A percentile compares a stretch with the other conserved stretches of the same genome.
Evolutionary conservation across 2,888 invertebrate genomes (phyloP).

Genomic region (Chydorus sphaericus): DNA sequence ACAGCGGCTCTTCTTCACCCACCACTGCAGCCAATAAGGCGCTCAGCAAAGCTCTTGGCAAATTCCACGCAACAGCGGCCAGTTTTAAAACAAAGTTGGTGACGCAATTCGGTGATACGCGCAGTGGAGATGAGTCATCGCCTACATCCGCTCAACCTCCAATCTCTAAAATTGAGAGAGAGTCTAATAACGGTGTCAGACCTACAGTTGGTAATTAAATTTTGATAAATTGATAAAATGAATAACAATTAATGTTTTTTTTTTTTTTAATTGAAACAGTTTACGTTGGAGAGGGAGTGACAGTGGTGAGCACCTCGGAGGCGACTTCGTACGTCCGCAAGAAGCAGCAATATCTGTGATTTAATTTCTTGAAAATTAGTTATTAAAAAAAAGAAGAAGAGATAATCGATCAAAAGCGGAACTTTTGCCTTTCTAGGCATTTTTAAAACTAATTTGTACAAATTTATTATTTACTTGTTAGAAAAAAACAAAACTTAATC

Average conservation of each 20-base stretch:
- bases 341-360: slow-evolving; percentile 12
- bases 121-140: background rate
- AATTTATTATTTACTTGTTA: too few species aligned
- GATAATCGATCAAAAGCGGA: too few species aligned
- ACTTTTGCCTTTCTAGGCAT: too few species aligned
- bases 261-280: background rate
- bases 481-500: too few species aligned
- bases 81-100: slow-evolving; percentile 13
- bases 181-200: background rate
- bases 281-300: background rate
- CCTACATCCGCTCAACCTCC: background rate
- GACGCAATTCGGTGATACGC: slow-evolving; percentile 1
- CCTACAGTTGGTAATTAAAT: background rate
- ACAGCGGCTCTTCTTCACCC: background rate
- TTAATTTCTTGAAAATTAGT: too few species aligned
- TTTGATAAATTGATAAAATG: background rate
- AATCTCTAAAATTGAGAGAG: slow-evolving; percentile 2
- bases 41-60: slow-evolving; percentile 12
- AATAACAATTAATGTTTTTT: background rate
- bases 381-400: background rate
- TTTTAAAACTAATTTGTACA: too few species aligned
- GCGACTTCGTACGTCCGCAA: slow-evolving; percentile 8
- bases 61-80: slow-evolving; percentile 12
- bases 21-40: slow-evolving; percentile 11
- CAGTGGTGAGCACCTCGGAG: background rate